phyloP scores from a whole-genome alignment of 2,888 invertebrate genomes.

The Steinernema hermaphroditum region DNA sequence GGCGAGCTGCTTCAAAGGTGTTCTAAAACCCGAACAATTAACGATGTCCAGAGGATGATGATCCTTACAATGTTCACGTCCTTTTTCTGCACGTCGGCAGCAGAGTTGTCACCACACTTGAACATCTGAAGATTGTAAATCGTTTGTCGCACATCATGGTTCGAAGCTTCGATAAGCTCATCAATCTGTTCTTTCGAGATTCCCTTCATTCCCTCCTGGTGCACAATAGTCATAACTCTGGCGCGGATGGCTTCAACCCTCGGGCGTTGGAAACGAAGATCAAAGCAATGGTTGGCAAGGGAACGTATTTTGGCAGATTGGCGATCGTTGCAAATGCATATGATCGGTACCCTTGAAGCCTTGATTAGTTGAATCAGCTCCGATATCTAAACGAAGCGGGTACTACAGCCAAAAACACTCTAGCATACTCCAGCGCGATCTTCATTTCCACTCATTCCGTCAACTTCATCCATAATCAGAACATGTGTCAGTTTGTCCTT shows the following conservation, averaged over 20 bases:
- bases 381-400: constrained; percentile 68
- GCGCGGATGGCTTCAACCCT: constrained; percentile 77
- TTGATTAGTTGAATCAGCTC: constrained; percentile 91
- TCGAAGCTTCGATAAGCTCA: constrained; percentile 78
- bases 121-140: constrained; percentile 80
- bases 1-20: constrained; percentile 65
- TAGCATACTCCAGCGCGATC: constrained; percentile 85
- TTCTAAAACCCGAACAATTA: constrained; percentile 50
- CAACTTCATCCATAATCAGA: constrained; percentile 99
- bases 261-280: constrained; percentile 82
- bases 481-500: constrained; percentile 76
- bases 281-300: constrained; percentile 89
- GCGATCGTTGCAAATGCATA: constrained; percentile 97
- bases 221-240: constrained; percentile 87
- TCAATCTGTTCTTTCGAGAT: constrained; percentile 75
- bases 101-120: constrained; percentile 67
- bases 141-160: constrained; percentile 81
- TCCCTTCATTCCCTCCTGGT: constrained; percentile 81
- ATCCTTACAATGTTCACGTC: constrained; percentile 78
- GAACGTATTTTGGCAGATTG: constrained; percentile 78
- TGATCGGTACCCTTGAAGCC: constrained; percentile 80
- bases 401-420: background rate
- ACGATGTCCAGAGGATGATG: background rate
- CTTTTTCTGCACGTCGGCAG: constrained; percentile 75
- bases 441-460: constrained; percentile 99